These are phyloP conservation scores for Melitaea athalia DNA, from an alignment of 2,888 invertebrate species.

Conservation along the genomic window DNA sequence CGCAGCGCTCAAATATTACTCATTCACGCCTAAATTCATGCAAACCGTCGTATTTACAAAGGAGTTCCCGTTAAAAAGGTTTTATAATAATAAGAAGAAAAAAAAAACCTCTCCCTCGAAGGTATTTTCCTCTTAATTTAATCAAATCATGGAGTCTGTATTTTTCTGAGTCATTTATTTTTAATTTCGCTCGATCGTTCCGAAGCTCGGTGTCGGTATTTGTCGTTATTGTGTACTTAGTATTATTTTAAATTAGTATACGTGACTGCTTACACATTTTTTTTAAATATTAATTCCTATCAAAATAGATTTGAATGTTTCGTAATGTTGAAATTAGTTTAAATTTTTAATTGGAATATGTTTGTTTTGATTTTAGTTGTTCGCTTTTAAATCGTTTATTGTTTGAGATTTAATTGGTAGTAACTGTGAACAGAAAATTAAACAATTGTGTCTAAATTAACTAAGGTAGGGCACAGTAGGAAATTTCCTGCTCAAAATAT, in stretches of 20 bases:
- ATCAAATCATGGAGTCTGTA: slow-evolving; percentile 71
- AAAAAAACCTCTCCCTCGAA: slow-evolving; percentile 48
- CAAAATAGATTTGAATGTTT: background rate
- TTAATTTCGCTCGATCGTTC: slow-evolving; percentile 60
- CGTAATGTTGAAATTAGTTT: background rate
- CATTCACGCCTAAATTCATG: slow-evolving; percentile 64
- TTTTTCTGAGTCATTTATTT: slow-evolving; percentile 76
- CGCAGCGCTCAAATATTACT: slow-evolving; percentile 58
- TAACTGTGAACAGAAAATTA: too few relatives aligned
- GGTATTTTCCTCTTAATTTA: slow-evolving; percentile 76
- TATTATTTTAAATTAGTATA: slow-evolving; percentile 41
- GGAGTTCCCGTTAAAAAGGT: slow-evolving; percentile 62
- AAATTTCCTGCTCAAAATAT: too few relatives aligned
- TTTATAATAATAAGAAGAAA: slow-evolving; percentile 64
- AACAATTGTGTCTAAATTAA: too few relatives aligned
- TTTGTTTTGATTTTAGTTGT: background rate
- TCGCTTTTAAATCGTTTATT: background rate
- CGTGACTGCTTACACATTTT: slow-evolving; percentile 35
- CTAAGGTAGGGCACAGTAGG: too few relatives aligned
- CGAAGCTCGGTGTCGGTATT: slow-evolving; percentile 21
- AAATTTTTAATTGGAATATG: background rate
- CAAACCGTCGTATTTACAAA: slow-evolving; percentile 72
- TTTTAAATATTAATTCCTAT: slow-evolving; percentile 9
- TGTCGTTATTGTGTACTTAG: slow-evolving; percentile 33
- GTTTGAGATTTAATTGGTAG: too few relatives aligned